A percentile compares a stretch with the other conserved stretches of the same genome.
Conservation (phyloP, 2,797 vertebrate species). For the Hyperoplus immaculatus region DNA sequence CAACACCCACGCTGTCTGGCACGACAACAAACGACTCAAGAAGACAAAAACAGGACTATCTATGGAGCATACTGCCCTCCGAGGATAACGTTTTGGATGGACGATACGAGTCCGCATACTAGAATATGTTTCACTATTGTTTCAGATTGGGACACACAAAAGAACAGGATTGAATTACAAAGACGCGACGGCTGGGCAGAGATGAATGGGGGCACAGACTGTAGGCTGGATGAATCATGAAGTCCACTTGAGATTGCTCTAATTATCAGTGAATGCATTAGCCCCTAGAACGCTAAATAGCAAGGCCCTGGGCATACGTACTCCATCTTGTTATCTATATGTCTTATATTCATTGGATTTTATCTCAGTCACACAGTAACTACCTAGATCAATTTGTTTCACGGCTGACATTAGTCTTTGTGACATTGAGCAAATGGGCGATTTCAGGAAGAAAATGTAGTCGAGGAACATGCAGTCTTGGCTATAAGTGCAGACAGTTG, state of each 20-base stretch:
- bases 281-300: constrained; percentile 44
- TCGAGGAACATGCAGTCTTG: background rate
- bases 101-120: constrained; percentile 54
- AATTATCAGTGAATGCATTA: constrained; percentile 78
- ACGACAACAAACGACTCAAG: constrained; percentile 73
- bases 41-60: constrained; percentile 69
- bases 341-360: constrained; percentile 24
- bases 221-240: constrained; percentile 68
- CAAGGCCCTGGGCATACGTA: constrained; percentile 4
- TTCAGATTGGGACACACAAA: constrained; percentile 67
- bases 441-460: background rate
- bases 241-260: constrained; percentile 78
- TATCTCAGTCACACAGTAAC: background rate
- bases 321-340: constrained; percentile 17
- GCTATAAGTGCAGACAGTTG: too few species aligned
- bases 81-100: constrained; percentile 59
- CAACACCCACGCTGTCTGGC: constrained; percentile 74
- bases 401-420: background rate
- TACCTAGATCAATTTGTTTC: background rate
- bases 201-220: constrained; percentile 66
- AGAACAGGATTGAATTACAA: constrained; percentile 74
- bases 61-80: constrained; percentile 31
- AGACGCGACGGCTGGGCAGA: constrained; percentile 62
- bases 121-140: constrained; percentile 69
- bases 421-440: background rate